Conservation (phyloP, 2,113 vertebrate species). For the Channa argus region DNA sequence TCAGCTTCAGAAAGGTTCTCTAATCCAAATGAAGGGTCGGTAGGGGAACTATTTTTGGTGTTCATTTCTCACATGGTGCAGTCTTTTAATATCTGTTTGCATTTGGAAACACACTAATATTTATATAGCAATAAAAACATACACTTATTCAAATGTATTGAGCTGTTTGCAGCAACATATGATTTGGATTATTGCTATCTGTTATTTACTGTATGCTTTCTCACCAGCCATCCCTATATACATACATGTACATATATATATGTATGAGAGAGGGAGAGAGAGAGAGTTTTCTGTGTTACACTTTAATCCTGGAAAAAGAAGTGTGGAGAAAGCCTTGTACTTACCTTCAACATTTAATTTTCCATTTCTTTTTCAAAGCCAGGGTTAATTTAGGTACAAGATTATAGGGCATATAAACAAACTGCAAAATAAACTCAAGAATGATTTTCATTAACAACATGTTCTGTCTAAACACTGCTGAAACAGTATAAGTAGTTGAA, state of each 20-base stretch:
- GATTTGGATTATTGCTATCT: slow-evolving; percentile 7
- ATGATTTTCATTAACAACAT: slow-evolving; percentile 5
- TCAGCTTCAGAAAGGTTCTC: background rate
- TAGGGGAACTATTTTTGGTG: background rate
- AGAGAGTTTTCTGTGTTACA: background rate
- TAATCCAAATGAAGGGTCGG: background rate
- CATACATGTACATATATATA: too few relatives aligned
- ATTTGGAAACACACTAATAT: slow-evolving; percentile 15
- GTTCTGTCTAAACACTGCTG: background rate
- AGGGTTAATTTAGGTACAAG: background rate
- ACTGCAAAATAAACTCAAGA: background rate
- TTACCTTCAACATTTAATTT: slow-evolving; percentile 5
- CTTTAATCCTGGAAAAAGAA: background rate
- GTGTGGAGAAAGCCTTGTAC: background rate
- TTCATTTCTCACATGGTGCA: background rate
- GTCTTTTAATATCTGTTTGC: background rate
- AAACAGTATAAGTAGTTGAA: background rate
- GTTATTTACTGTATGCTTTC: background rate
- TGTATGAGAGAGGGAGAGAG: background rate
- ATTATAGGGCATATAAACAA: background rate
- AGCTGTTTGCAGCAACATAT: background rate
- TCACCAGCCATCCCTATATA: too few relatives aligned
- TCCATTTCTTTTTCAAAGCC: background rate
- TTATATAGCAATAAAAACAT: background rate
- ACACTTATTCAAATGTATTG: background rate